Evolutionary conservation across 2,113 vertebrate species (phyloP).

Genomic region (Varanus komodoensis): DNA sequence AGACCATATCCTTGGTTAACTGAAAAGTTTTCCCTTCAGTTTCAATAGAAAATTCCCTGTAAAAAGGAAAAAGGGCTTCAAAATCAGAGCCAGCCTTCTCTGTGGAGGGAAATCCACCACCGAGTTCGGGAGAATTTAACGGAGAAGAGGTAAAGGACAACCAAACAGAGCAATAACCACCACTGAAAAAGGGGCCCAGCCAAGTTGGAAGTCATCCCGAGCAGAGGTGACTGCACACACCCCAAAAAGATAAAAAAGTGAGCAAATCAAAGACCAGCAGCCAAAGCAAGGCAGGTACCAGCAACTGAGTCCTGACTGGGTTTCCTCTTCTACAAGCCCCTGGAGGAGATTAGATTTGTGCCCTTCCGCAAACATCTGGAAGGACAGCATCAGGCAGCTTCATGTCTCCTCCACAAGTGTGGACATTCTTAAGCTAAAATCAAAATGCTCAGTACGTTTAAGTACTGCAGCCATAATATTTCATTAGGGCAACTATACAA

Average conservation of each 20-base stretch:
- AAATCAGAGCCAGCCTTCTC: not conserved
- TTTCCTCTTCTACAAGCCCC: not conserved
- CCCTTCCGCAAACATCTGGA: not conserved
- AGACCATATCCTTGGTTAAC: constrained; percentile 95
- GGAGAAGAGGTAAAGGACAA: not conserved
- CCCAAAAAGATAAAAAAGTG: no score
- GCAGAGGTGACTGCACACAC: not conserved
- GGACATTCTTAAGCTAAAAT: not conserved
- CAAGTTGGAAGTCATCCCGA: not conserved
- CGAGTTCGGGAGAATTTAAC: not conserved
- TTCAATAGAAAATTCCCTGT: constrained; percentile 93
- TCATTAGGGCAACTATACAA: not conserved
- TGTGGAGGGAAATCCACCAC: not conserved
- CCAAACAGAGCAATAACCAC: not conserved
- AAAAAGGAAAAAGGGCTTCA: constrained; percentile 36
- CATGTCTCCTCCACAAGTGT: not conserved
- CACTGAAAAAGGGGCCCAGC: not conserved
- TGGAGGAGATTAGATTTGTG: not conserved
- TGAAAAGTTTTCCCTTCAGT: constrained; percentile 93
- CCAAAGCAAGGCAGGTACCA: not conserved
- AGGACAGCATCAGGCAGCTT: not conserved
- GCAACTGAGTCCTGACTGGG: not conserved
- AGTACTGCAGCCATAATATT: not conserved
- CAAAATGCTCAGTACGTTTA: no score
- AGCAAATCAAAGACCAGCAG: not conserved